Percentiles rank a stretch among this genome's conserved stretches.
phyloP scores from a whole-genome alignment of 2,797 vertebrate species.

The Rhinichthys osculus region DNA sequence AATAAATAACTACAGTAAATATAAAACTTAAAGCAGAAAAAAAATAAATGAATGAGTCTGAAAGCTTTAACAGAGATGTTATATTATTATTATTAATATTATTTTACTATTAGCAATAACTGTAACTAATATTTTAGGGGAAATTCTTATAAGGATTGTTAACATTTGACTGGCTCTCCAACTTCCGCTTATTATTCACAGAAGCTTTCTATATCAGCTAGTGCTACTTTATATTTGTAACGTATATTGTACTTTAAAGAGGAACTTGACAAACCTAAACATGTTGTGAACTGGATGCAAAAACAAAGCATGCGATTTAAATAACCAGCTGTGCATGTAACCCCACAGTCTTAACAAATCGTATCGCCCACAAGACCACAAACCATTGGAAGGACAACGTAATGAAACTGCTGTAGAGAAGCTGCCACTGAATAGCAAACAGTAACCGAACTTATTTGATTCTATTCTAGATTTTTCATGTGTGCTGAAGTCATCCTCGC shows the following conservation, averaged over 20 bases:
- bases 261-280: neutral
- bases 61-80: neutral
- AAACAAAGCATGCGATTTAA: neutral
- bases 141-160: neutral
- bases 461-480: neutral
- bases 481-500: neutral
- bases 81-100: neutral
- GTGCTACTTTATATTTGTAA: neutral
- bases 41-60: neutral
- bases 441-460: neutral
- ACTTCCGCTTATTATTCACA: constrained; percentile 12
- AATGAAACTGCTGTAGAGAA: neutral
- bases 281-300: neutral
- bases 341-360: neutral
- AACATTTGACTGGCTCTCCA: neutral
- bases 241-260: neutral
- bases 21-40: neutral
- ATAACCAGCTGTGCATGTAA: neutral
- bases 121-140: neutral
- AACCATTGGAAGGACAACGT: no score
- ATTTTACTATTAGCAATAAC: neutral
- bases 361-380: neutral
- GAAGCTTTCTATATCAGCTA: neutral
- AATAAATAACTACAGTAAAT: neutral
- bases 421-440: neutral